A percentile compares a stretch with the other conserved stretches of the same genome.
These are phyloP conservation scores for Aphelocoma coerulescens DNA, from an alignment of 2,113 vertebrate species.

Conservation along the genomic window DNA sequence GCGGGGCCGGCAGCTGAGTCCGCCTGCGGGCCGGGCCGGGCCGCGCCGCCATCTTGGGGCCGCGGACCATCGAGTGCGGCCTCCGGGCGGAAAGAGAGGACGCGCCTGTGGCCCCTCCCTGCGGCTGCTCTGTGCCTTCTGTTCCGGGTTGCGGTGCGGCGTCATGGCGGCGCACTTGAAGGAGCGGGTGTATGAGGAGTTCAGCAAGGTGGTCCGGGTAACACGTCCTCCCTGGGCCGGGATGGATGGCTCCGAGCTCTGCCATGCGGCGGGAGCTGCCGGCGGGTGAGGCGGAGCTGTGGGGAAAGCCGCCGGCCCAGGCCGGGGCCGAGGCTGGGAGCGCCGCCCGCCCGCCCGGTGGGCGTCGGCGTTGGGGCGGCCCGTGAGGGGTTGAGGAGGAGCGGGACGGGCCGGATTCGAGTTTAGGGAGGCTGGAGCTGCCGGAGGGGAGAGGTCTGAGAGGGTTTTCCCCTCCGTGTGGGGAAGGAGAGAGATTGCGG, in stretches of 20 bases:
- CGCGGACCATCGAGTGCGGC: neutral
- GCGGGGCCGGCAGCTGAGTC: too few relatives aligned
- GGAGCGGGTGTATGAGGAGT: slow-evolving; percentile 95
- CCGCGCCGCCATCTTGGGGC: neutral
- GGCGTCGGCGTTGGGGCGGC: neutral
- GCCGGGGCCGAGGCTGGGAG: neutral
- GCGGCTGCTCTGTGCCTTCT: neutral
- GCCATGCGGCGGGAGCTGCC: neutral
- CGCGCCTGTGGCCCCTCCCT: rapidly evolving
- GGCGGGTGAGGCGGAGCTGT: neutral
- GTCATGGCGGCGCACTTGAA: slow-evolving; percentile 95
- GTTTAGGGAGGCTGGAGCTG: neutral
- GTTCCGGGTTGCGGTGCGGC: neutral
- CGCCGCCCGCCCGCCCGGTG: too few relatives aligned
- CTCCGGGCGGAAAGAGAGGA: neutral
- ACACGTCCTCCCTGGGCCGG: rapidly evolving
- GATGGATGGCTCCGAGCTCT: neutral
- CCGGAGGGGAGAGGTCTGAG: neutral
- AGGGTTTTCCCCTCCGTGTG: rapidly evolving
- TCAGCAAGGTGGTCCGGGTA: slow-evolving; percentile 90
- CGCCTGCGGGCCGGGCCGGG: rapidly evolving
- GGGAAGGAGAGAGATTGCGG: neutral
- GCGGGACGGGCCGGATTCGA: rapidly evolving
- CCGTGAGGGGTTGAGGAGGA: neutral
- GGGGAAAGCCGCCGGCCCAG: too few relatives aligned